phyloP scores from a whole-genome alignment of 2,888 invertebrate species.

The Deilephila elpenor region DNA sequence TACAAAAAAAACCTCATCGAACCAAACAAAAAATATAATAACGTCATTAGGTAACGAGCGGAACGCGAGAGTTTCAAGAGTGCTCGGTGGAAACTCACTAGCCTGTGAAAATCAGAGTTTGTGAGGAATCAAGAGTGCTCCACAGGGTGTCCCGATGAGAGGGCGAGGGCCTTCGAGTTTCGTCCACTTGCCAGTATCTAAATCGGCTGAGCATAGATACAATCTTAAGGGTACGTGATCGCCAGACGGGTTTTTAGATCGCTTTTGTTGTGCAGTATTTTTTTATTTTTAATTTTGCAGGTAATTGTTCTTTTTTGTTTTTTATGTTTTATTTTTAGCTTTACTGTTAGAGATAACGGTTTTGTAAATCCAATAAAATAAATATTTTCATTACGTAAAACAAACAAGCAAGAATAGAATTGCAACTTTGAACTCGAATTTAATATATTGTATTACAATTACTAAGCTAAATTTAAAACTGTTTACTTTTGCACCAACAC shows the following conservation, averaged over 20 bases:
- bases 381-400: too few relatives aligned
- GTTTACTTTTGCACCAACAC: too few relatives aligned
- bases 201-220: constrained; percentile 49
- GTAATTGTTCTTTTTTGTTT: too few relatives aligned
- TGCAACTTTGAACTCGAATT: too few relatives aligned
- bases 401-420: too few relatives aligned
- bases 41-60: constrained; percentile 55
- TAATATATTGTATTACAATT: too few relatives aligned
- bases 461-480: too few relatives aligned
- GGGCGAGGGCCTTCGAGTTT: constrained; percentile 48
- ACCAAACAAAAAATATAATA: constrained; percentile 40
- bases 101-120: constrained; percentile 68
- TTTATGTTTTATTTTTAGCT: background rate
- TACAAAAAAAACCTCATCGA: constrained; percentile 15
- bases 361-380: too few relatives aligned
- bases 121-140: constrained; percentile 68
- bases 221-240: constrained; percentile 32
- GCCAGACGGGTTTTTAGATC: constrained; percentile 5
- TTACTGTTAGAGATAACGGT: background rate
- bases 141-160: constrained; percentile 64
- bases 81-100: constrained; percentile 61
- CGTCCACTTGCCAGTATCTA: constrained; percentile 55
- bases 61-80: constrained; percentile 52
- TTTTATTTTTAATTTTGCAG: background rate
- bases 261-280: background rate